Evolutionary conservation across 2,113 vertebrate genomes (phyloP).

Genomic region (Alethe diademata): DNA sequence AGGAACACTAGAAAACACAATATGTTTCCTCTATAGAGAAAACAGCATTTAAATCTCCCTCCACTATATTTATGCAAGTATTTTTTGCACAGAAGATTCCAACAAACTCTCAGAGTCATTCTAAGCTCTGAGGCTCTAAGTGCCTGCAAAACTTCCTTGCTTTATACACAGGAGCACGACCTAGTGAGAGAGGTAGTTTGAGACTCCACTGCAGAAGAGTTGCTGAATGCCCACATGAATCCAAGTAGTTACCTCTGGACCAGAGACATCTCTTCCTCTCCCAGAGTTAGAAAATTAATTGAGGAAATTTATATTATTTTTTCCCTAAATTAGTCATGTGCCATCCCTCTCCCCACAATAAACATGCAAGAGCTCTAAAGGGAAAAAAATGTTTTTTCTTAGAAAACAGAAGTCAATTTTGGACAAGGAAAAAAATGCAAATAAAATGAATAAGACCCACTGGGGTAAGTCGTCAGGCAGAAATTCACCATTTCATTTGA

Average conservation of each 20-base stretch:
- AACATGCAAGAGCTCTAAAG: accelerated
- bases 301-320: background rate
- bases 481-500: background rate
- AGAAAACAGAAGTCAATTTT: background rate
- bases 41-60: background rate
- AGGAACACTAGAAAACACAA: background rate
- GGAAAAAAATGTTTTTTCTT: background rate
- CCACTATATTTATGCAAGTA: background rate
- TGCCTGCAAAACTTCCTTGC: accelerated
- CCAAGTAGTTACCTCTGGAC: background rate
- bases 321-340: background rate
- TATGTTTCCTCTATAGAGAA: background rate
- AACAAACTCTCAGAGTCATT: background rate
- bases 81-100: background rate
- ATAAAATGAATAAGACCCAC: background rate
- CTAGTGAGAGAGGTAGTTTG: background rate
- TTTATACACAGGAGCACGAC: accelerated
- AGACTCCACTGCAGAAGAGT: accelerated
- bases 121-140: background rate
- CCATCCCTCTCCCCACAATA: background rate
- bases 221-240: background rate
- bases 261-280: background rate
- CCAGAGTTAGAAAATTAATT: background rate
- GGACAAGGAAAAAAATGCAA: background rate
- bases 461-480: background rate